Evolutionary conservation across 2,797 vertebrate genomes (phyloP).

Genomic region (Delichon dasypus): DNA sequence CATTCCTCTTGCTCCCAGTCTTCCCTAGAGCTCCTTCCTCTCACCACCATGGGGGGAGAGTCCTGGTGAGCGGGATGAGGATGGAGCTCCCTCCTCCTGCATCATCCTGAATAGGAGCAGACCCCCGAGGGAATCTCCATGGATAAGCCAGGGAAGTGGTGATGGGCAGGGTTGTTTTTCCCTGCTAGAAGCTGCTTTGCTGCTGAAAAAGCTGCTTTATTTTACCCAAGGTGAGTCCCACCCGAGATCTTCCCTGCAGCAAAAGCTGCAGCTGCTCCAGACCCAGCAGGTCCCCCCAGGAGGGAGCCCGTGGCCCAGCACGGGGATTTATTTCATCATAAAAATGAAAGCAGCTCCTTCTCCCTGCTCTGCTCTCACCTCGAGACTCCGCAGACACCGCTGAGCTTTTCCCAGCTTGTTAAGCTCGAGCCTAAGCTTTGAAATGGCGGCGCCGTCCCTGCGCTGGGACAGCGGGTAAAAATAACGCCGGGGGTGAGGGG

Average conservation of each 20-base stretch:
- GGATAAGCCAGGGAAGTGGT: not conserved
- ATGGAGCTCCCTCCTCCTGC: not conserved
- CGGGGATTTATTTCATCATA: not conserved
- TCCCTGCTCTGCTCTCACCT: not conserved
- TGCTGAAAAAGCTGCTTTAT: not conserved
- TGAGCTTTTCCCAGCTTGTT: slow-evolving; percentile 15
- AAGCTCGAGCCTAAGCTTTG: slow-evolving; percentile 26
- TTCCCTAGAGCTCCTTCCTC: not conserved
- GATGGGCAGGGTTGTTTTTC: not conserved
- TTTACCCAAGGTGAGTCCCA: not conserved
- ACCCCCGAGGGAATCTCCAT: not conserved
- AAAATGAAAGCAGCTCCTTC: not conserved
- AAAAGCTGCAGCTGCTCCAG: not conserved
- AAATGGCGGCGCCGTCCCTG: not conserved
- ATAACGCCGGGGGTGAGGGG: not conserved
- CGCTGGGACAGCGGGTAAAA: not conserved
- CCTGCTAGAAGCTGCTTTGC: not conserved
- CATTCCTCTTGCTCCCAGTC: not conserved
- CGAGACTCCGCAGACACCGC: not conserved
- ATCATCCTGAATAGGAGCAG: not conserved
- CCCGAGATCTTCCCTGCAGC: not conserved
- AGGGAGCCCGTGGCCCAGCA: not conserved
- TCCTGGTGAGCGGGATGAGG: not conserved
- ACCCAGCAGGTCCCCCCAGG: not conserved
- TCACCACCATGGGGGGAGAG: not conserved